Evolutionary conservation across 2,888 invertebrate genomes (phyloP).

Genomic region (Drosophila vallismaia): DNA sequence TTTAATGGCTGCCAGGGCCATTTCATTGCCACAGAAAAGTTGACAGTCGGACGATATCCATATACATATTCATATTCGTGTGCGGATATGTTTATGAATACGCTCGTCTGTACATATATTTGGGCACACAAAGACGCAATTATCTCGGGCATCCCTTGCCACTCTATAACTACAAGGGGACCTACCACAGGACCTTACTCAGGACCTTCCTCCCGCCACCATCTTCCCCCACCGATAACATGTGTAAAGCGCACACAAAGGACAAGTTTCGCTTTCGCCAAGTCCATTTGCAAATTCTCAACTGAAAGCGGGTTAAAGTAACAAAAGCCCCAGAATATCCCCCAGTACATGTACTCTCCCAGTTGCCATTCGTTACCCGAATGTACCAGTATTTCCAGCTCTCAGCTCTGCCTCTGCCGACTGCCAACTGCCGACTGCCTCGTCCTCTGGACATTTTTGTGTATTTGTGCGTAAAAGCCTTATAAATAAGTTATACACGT

Average conservation of each 20-base stretch:
- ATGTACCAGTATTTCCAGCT: conserved; percentile 1
- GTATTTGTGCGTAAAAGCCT: conserved; percentile 78
- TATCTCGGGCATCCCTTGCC: conserved; percentile 58
- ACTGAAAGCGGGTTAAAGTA: conserved; percentile 74
- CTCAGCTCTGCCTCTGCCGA: conserved; percentile 8
- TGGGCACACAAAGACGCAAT: conserved; percentile 61
- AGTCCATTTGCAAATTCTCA: conserved; percentile 75
- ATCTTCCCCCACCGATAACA: conserved; percentile 38
- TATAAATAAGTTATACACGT: conserved; percentile 77
- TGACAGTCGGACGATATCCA: conserved; percentile 50
- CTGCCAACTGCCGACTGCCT: background rate
- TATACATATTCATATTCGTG: conserved; percentile 8
- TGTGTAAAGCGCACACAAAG: conserved; percentile 74
- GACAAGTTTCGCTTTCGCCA: conserved; percentile 62
- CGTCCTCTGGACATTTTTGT: conserved; percentile 41
- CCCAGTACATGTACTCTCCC: conserved; percentile 32
- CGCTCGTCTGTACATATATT: conserved; percentile 18
- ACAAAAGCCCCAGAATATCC: conserved; percentile 37
- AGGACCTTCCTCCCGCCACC: conserved; percentile 2
- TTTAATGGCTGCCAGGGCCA: conserved; percentile 69
- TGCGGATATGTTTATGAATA: conserved; percentile 35
- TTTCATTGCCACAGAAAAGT: conserved; percentile 50
- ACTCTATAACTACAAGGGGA: conserved; percentile 43
- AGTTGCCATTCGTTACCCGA: conserved; percentile 43
- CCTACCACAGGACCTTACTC: conserved; percentile 19